phyloP scores from a whole-genome alignment of 2,888 invertebrate species.

The Trichogramma dendrolimi region DNA sequence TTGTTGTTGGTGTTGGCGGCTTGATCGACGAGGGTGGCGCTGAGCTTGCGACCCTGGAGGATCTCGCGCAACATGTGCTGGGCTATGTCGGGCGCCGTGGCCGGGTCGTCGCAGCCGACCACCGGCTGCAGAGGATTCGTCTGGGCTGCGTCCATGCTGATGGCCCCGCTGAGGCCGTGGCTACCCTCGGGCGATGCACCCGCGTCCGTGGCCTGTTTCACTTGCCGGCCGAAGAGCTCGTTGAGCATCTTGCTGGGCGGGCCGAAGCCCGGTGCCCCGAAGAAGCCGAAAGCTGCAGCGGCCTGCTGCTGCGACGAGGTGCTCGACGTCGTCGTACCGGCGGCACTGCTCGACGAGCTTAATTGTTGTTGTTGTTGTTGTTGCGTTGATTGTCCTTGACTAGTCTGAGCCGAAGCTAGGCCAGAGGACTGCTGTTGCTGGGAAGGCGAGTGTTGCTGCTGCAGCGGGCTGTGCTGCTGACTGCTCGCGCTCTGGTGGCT shows the following conservation, averaged over 20 bases:
- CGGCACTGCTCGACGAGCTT: background rate
- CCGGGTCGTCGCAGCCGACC: slow-evolving; percentile 58
- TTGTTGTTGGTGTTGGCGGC: slow-evolving; percentile 58
- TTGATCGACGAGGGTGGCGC: slow-evolving; percentile 69
- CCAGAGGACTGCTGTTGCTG: slow-evolving; percentile 56
- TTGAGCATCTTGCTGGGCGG: slow-evolving; percentile 83
- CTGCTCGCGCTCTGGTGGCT: background rate
- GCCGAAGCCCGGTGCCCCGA: slow-evolving; percentile 78
- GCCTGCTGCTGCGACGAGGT: slow-evolving; percentile 56
- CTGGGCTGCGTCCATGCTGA: slow-evolving; percentile 49
- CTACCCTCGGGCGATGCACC: slow-evolving; percentile 51
- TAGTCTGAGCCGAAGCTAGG: slow-evolving; percentile 55
- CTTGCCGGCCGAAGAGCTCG: slow-evolving; percentile 80
- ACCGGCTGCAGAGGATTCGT: slow-evolving; percentile 49
- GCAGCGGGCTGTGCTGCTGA: slow-evolving; percentile 24
- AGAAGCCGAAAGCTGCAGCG: slow-evolving; percentile 70
- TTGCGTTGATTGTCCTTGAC: slow-evolving; percentile 41
- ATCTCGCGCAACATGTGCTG: slow-evolving; percentile 88
- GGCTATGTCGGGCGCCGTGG: slow-evolving; percentile 59
- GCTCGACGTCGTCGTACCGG: slow-evolving; percentile 55
- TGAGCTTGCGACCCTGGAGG: slow-evolving; percentile 82
- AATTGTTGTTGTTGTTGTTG: too few relatives aligned
- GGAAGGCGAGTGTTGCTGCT: slow-evolving; percentile 31
- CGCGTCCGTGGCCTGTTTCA: slow-evolving; percentile 66
- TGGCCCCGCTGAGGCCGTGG: slow-evolving; percentile 53